These are phyloP conservation scores for Lacerta viridis DNA, from an alignment of 2,797 vertebrate genomes.

Conservation along the genomic window DNA sequence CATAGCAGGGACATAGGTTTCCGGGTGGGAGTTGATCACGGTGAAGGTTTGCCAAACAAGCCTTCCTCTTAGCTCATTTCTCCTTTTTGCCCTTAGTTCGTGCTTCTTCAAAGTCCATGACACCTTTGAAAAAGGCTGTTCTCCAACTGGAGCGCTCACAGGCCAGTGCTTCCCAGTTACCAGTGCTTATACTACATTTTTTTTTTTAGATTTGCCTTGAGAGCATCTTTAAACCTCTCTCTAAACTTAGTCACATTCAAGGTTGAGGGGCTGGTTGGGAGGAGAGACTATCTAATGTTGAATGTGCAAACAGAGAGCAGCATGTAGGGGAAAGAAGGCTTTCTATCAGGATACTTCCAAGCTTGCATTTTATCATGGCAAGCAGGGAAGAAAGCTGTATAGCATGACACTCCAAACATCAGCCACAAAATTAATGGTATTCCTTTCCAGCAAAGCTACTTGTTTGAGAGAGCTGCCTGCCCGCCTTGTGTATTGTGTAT, in stretches of 20 bases:
- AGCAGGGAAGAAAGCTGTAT: background rate
- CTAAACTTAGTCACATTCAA: background rate
- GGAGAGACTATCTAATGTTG: accelerated
- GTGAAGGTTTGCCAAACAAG: no score
- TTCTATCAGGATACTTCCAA: background rate
- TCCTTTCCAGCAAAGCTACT: background rate
- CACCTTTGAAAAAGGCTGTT: no score
- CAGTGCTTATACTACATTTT: no score
- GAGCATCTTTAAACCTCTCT: no score
- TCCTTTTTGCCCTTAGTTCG: no score
- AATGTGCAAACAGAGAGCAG: background rate
- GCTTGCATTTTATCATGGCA: background rate
- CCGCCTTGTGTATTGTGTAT: background rate
- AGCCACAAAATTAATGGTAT: background rate
- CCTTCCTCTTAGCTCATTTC: no score
- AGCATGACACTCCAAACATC: background rate
- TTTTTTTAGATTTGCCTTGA: no score
- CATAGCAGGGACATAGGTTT: no score
- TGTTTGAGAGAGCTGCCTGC: background rate
- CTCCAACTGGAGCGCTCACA: no score
- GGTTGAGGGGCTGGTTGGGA: background rate
- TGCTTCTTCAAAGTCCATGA: no score
- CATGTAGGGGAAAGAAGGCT: background rate
- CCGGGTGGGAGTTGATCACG: no score
- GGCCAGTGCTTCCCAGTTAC: no score